Conservation (phyloP, 2,888 invertebrate species). For the Formica aserva region DNA sequence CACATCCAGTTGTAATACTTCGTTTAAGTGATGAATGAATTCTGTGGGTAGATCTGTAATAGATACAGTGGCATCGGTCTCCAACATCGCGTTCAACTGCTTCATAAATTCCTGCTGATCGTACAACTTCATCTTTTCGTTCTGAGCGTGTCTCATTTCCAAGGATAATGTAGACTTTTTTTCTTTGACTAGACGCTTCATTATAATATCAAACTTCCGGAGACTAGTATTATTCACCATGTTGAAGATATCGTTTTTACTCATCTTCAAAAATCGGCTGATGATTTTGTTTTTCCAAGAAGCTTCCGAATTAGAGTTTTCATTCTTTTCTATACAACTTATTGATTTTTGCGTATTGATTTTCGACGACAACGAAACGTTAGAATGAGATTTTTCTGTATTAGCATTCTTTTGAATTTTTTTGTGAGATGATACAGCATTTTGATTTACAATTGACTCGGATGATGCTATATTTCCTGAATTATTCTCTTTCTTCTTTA, state of each 20-base stretch:
- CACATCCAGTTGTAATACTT: slow-evolving; percentile 86
- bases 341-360: background rate
- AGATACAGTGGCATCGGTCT: slow-evolving; percentile 88
- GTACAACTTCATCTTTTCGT: slow-evolving; percentile 81
- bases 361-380: background rate
- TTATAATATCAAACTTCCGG: slow-evolving; percentile 83
- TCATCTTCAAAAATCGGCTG: slow-evolving; percentile 83
- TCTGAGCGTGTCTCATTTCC: slow-evolving; percentile 80
- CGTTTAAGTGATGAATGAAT: slow-evolving; percentile 88
- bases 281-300: slow-evolving; percentile 83
- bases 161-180: slow-evolving; percentile 78
- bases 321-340: slow-evolving; percentile 38
- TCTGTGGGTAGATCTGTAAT: slow-evolving; percentile 88
- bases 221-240: slow-evolving; percentile 84
- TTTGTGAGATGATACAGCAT: background rate
- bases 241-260: slow-evolving; percentile 83
- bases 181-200: slow-evolving; percentile 83
- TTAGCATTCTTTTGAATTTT: slow-evolving; percentile 10
- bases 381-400: slow-evolving; percentile 17
- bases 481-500: slow-evolving; percentile 13
- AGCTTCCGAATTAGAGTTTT: slow-evolving; percentile 66
- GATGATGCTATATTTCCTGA: background rate
- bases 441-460: background rate
- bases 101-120: slow-evolving; percentile 83
- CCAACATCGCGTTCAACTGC: slow-evolving; percentile 87